These are phyloP conservation scores for Orchesella cincta DNA, from an alignment of 1,140 invertebrate species.

Conservation along the genomic window DNA sequence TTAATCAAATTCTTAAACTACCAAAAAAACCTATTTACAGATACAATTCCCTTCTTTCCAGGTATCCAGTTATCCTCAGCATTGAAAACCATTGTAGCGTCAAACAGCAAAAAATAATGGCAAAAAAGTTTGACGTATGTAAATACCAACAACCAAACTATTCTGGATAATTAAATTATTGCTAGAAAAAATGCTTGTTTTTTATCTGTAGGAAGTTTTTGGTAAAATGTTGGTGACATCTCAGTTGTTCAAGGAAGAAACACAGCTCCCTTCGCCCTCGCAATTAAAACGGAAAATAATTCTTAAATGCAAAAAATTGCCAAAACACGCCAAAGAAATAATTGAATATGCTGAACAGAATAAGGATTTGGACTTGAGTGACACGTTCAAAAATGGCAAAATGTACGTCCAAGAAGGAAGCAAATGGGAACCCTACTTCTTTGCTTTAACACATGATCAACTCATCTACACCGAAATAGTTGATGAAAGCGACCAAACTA, in stretches of 20 bases:
- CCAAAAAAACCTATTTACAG: neutral
- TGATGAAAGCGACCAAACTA: conserved; percentile 54
- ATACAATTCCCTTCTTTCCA: conserved; percentile 54
- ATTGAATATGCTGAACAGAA: neutral
- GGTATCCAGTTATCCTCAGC: conserved; percentile 92
- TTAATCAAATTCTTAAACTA: neutral
- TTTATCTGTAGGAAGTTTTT: conserved; percentile 72
- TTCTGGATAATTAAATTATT: no score
- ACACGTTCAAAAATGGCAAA: conserved; percentile 85
- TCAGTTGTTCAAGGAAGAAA: conserved; percentile 78
- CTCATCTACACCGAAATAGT: conserved; percentile 77
- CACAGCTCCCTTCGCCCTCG: conserved; percentile 81
- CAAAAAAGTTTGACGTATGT: conserved; percentile 69
- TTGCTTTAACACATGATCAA: conserved; percentile 80
- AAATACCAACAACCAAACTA: neutral
- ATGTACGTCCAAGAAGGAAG: conserved; percentile 85
- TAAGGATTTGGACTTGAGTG: conserved; percentile 76
- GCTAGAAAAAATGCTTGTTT: no score
- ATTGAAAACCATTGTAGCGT: conserved; percentile 97
- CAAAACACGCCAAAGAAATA: conserved; percentile 76
- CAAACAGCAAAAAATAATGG: conserved; percentile 95
- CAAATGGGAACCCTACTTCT: conserved; percentile 92
- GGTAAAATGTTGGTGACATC: conserved; percentile 80
- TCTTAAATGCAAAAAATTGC: conserved; percentile 90
- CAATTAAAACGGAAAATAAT: conserved; percentile 70